Conservation (phyloP, 1,140 invertebrate species). For the Diorhabda carinulata region DNA sequence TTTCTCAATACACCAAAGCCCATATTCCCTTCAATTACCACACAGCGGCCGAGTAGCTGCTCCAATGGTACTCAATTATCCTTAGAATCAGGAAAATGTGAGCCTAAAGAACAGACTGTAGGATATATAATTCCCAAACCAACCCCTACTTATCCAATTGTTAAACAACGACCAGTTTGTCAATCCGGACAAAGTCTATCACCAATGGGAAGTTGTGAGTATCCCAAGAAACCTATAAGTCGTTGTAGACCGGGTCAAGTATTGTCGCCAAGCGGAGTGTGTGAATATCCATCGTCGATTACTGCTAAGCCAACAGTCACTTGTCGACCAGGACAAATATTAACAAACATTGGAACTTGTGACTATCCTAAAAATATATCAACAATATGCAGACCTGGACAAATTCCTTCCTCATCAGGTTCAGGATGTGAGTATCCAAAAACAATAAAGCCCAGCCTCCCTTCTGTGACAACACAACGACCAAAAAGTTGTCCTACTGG, state of each 20-base stretch:
- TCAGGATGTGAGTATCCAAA: constrained; percentile 10
- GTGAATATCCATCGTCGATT: background rate
- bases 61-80: constrained; percentile 20
- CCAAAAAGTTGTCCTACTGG: too few species aligned
- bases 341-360: constrained; percentile 8
- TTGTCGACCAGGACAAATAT: background rate
- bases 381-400: background rate
- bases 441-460: background rate
- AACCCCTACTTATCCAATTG: background rate
- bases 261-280: background rate
- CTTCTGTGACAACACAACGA: too few species aligned
- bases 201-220: background rate
- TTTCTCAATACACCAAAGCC: background rate
- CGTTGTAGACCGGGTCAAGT: background rate
- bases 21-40: background rate
- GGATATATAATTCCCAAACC: constrained; percentile 7
- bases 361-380: background rate
- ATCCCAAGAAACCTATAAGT: background rate
- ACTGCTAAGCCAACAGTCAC: constrained; percentile 3
- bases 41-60: constrained; percentile 7
- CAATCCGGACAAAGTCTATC: constrained; percentile 4
- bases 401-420: constrained; percentile 11
- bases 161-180: constrained; percentile 3
- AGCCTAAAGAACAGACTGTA: background rate
- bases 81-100: constrained; percentile 6